A percentile compares a stretch with the other conserved stretches of the same genome.
These are phyloP conservation scores for Laspeyria flexula DNA, from an alignment of 2,888 invertebrate species.

Conservation along the genomic window DNA sequence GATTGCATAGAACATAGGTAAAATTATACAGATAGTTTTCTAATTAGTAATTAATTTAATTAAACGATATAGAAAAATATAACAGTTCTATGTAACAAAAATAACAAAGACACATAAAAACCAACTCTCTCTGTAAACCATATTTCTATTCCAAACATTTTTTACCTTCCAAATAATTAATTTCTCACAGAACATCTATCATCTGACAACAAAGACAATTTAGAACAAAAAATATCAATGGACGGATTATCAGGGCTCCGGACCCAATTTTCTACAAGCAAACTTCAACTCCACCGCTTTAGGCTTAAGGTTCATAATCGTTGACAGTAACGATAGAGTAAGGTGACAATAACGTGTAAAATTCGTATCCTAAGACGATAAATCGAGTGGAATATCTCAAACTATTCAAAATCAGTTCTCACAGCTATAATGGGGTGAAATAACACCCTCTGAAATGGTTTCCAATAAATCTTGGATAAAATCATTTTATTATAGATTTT, in stretches of 20 bases:
- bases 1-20: too few species aligned
- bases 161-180: slow-evolving; percentile 7
- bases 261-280: slow-evolving; percentile 3
- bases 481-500: slow-evolving; percentile 48
- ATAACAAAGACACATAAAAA: too few species aligned
- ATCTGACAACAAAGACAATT: slow-evolving; percentile 23
- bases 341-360: slow-evolving; percentile 45
- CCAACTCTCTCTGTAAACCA: background rate
- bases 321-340: slow-evolving; percentile 5
- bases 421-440: slow-evolving; percentile 50
- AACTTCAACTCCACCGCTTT: background rate
- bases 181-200: slow-evolving; percentile 8
- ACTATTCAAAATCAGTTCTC: slow-evolving; percentile 71
- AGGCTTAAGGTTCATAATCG: slow-evolving; percentile 15
- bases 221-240: slow-evolving; percentile 21
- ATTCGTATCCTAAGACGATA: slow-evolving; percentile 57
- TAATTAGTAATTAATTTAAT: too few species aligned
- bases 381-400: slow-evolving; percentile 65
- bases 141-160: background rate
- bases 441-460: slow-evolving; percentile 46
- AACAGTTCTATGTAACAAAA: background rate
- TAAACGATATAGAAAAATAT: too few species aligned
- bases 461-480: slow-evolving; percentile 25
- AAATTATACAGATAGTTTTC: too few species aligned
- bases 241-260: slow-evolving; percentile 19